Percentiles rank a stretch among this genome's conserved stretches.
These are phyloP conservation scores for Meteorus sp. DNA, from an alignment of 1,140 invertebrate genomes.

Conservation along the genomic window DNA sequence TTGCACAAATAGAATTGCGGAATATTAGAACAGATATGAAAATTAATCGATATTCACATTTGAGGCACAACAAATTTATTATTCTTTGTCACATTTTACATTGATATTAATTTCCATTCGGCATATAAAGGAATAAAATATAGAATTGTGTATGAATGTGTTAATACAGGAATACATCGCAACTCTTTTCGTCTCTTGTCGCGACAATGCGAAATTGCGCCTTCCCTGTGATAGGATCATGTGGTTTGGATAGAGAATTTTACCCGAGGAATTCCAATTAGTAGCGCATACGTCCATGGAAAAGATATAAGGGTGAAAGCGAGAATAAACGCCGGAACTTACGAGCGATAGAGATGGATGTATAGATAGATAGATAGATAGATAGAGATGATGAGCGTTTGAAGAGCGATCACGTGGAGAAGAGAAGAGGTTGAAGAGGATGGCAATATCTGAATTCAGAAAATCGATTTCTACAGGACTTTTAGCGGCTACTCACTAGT, in stretches of 20 bases:
- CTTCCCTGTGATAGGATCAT: conserved; percentile 28
- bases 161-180: neutral
- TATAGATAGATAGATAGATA: no score
- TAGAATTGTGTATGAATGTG: conserved; percentile 1
- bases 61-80: no score
- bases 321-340: no score
- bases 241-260: conserved; percentile 42
- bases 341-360: no score
- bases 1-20: no score
- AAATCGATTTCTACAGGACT: neutral
- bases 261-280: conserved; percentile 43
- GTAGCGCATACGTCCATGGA: neutral
- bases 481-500: neutral
- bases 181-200: conserved; percentile 13
- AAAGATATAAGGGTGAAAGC: neutral
- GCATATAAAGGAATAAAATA: no score
- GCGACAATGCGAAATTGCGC: conserved; percentile 31
- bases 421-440: neutral
- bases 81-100: no score
- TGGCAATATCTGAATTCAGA: neutral
- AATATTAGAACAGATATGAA: no score
- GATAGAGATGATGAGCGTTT: no score
- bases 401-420: no score
- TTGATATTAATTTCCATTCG: no score
- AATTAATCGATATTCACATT: no score